Evolutionary conservation across 2,797 vertebrate species (phyloP), one percentile per base, ranked within the genome.

Genomic region (Mallotus villosus): DNA sequence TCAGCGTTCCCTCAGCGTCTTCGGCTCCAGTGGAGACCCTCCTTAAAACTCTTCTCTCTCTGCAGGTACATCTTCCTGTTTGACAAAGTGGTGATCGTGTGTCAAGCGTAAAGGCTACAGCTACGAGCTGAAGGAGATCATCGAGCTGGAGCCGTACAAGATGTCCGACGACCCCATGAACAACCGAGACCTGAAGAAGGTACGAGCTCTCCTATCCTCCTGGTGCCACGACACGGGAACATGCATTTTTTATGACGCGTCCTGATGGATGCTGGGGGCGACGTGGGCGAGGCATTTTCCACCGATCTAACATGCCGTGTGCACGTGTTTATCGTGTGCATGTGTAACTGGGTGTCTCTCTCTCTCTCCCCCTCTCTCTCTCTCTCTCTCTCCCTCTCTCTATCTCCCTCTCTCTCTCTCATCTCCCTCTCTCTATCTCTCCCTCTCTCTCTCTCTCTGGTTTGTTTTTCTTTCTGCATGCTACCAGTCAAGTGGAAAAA

Each of bases 61-160:
- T 24, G 25, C 89, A 99, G 98, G 94, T 99, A 99, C 89, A 93
- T 99, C 75, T 99, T 99, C 92, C 92, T 99, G 53, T 99, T 99
- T 66, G 98, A 99, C 86, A 99, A 99, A 93, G 98, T 98, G 81
- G 96, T 98, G 79, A 97, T 99, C 0, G 96, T 99, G 75, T 99
- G 98, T n/a, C 90, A 99, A 99, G 85, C 89, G 97, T 84, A 96
- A 95, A 90, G 96, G 96, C 19, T 96, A 99, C 84, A 97, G 85
- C 88, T 99, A 99, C 0, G 98, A 99, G 89, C 93, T 99, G 77
- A 99, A 98, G 84, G 97, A 99, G 85, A 95, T 97, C 67, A 97
- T 99, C 11, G 98, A 99, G 75, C 94, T 99, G 66, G 93, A 97
- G 60, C 90, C 86, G 4, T 97, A 99, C 86, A 99, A 99, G 91